Conservation (phyloP, 2,888 invertebrate genomes). For the Lasioglossum villosulum region DNA sequence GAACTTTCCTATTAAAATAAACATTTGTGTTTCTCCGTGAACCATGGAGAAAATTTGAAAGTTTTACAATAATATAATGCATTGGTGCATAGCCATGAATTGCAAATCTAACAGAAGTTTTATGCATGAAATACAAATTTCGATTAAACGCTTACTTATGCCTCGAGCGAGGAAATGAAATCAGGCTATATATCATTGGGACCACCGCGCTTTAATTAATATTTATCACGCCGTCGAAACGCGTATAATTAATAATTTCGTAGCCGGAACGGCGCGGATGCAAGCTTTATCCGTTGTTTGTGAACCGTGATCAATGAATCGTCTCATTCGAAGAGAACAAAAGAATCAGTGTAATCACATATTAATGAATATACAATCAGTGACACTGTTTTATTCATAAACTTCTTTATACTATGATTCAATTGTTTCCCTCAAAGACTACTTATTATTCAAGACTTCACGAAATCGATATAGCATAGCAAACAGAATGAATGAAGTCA, state of each 20-base stretch:
- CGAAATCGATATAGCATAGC: not conserved
- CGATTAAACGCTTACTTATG: conserved; percentile 43
- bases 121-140: conserved; percentile 53
- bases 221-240: conserved; percentile 30
- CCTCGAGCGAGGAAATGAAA: conserved; percentile 18
- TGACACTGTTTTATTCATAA: conserved; percentile 19
- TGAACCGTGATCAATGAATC: conserved; percentile 32
- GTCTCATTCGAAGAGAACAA: conserved; percentile 12
- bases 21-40: not conserved
- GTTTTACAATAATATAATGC: conserved; percentile 28
- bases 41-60: conserved; percentile 27
- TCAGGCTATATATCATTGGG: conserved; percentile 10
- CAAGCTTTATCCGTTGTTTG: not conserved
- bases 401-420: not conserved
- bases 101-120: conserved; percentile 39
- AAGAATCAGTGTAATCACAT: conserved; percentile 21
- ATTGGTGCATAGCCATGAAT: conserved; percentile 37
- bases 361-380: conserved; percentile 19
- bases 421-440: not conserved
- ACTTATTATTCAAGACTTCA: not conserved
- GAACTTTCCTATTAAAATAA: not conserved
- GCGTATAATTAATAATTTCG: conserved; percentile 38
- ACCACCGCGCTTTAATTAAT: conserved; percentile 46
- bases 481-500: not conserved
- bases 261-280: not conserved